Conservation (phyloP, 2,797 vertebrate genomes). For the Acestrorhynchus altus region DNA sequence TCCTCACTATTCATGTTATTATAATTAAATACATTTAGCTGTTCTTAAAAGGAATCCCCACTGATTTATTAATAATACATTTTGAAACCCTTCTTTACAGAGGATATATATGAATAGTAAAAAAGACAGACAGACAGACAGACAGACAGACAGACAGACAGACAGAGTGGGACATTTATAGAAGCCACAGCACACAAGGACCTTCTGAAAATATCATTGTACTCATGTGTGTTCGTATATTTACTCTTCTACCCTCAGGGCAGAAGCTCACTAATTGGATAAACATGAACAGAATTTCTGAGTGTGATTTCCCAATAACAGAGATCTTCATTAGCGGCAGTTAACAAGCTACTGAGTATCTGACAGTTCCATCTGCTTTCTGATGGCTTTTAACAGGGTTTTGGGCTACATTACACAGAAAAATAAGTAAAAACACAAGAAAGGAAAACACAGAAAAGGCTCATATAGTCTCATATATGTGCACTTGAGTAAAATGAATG, state of each 20-base stretch:
- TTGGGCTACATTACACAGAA: slow-evolving; percentile 4
- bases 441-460: not conserved
- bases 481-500: no score
- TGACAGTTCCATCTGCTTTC: not conserved
- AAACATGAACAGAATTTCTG: slow-evolving; percentile 23
- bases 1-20: slow-evolving; percentile 39
- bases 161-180: no score
- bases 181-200: slow-evolving; percentile 20
- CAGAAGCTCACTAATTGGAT: slow-evolving; percentile 17
- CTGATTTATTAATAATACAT: slow-evolving; percentile 72
- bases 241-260: slow-evolving; percentile 1
- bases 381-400: not conserved
- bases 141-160: not conserved
- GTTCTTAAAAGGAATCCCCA: slow-evolving; percentile 60
- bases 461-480: not conserved
- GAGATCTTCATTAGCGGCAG: slow-evolving; percentile 21
- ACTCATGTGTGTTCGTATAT: not conserved
- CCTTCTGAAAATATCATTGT: not conserved
- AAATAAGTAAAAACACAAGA: not conserved
- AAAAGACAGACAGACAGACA: slow-evolving; percentile 3
- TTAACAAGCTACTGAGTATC: slow-evolving; percentile 19
- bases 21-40: slow-evolving; percentile 73
- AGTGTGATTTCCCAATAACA: slow-evolving; percentile 27
- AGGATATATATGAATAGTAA: slow-evolving; percentile 57
- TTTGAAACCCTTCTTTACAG: slow-evolving; percentile 34